phyloP scores from a whole-genome alignment of 2,113 vertebrate genomes.

The Eira barbara region DNA sequence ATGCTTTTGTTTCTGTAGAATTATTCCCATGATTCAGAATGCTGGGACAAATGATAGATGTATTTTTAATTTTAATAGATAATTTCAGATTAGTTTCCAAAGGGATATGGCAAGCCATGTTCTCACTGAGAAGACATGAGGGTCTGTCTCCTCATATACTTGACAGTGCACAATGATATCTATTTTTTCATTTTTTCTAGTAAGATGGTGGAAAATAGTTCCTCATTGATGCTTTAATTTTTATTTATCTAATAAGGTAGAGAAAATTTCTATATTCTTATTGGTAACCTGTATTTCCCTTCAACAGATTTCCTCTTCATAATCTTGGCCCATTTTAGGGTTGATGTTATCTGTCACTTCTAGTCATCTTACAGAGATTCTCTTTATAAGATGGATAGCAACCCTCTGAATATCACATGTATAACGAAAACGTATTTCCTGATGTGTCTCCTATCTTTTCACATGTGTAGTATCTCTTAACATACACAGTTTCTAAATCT shows the following conservation, averaged over 20 bases:
- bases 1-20: background rate
- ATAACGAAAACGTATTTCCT: background rate
- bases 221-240: background rate
- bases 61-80: constrained; percentile 10
- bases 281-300: background rate
- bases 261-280: background rate
- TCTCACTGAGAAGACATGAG: background rate
- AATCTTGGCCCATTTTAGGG: background rate
- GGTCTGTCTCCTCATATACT: background rate
- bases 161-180: background rate
- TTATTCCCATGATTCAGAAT: background rate
- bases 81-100: background rate
- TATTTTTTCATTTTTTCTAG: background rate
- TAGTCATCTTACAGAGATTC: background rate
- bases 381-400: background rate
- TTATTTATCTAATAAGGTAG: background rate
- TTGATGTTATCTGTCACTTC: background rate
- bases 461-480: background rate
- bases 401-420: background rate
- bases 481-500: background rate
- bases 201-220: background rate
- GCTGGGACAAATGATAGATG: background rate
- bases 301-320: background rate
- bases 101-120: background rate
- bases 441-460: background rate